A percentile compares a stretch with the other conserved stretches of the same genome.
Conservation (phyloP, 2,888 invertebrate genomes). For the Leptinotarsa haldemani region DNA sequence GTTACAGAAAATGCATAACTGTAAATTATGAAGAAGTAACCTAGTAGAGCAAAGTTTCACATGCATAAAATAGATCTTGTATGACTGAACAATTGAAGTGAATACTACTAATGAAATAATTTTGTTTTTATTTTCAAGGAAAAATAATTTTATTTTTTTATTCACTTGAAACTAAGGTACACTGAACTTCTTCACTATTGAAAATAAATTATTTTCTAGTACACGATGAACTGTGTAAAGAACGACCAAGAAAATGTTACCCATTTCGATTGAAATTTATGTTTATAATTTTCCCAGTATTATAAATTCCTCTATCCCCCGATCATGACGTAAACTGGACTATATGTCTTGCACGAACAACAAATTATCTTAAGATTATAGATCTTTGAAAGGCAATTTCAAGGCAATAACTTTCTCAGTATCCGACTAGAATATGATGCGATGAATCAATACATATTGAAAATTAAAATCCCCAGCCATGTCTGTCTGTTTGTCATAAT, state of each 20-base stretch:
- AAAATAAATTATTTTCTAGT: no score
- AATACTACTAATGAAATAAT: no score
- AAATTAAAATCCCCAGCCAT: no score
- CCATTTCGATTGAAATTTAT: background rate
- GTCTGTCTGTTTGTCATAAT: no score
- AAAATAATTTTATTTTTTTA: no score
- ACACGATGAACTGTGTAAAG: background rate
- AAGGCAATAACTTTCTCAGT: background rate
- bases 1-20: background rate
- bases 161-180: no score
- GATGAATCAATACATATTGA: background rate
- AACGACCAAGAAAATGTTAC: constrained; percentile 2
- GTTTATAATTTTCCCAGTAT: constrained; percentile 12
- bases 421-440: background rate
- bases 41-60: no score
- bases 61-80: no score
- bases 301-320: constrained; percentile 3
- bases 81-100: no score
- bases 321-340: constrained; percentile 7
- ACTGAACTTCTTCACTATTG: no score
- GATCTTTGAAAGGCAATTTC: constrained; percentile 6
- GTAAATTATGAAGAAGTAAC: background rate
- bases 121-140: no score
- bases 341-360: constrained; percentile 11
- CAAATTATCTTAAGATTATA: constrained; percentile 10